phyloP scores from a whole-genome alignment of 2,113 vertebrate species.

The Mesoclemmys tuberculata region DNA sequence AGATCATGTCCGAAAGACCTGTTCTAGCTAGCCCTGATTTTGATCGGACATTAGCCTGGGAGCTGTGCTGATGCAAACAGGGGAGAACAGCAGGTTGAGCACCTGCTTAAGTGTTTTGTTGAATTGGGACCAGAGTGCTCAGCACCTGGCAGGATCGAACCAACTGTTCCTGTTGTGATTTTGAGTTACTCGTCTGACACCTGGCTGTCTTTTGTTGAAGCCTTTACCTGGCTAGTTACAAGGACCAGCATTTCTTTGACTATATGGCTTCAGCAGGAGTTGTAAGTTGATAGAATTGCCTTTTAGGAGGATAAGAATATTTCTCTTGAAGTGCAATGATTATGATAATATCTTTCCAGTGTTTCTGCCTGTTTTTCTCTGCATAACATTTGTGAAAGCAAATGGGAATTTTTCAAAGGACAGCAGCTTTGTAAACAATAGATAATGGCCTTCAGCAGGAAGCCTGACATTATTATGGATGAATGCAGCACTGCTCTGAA shows the following conservation, averaged over 20 bases:
- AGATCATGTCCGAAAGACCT: no score
- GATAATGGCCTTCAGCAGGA: slow-evolving; percentile 9
- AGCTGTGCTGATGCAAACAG: no score
- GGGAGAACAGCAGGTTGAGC: not conserved
- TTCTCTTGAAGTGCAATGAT: not conserved
- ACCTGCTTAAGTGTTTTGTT: slow-evolving; percentile 53
- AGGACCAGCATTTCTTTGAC: slow-evolving; percentile 9
- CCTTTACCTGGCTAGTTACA: not conserved
- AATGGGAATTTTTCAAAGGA: not conserved
- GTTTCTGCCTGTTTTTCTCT: not conserved
- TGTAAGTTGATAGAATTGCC: slow-evolving; percentile 1
- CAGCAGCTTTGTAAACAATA: not conserved
- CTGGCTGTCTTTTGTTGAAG: slow-evolving; percentile 41
- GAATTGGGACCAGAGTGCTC: slow-evolving; percentile 10
- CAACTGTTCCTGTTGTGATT: slow-evolving; percentile 50
- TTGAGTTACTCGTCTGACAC: slow-evolving; percentile 23
- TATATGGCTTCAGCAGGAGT: slow-evolving; percentile 41
- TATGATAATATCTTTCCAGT: not conserved
- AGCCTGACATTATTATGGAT: not conserved
- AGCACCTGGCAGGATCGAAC: slow-evolving; percentile 36
- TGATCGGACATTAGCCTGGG: no score
- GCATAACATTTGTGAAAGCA: not conserved
- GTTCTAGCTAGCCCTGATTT: no score
- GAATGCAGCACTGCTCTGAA: not conserved
- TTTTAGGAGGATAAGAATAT: slow-evolving; percentile 28